Percentiles rank a stretch among this genome's conserved stretches.
phyloP scores from a whole-genome alignment of 2,797 vertebrate species.

The Enteromius thamalakanensis region DNA sequence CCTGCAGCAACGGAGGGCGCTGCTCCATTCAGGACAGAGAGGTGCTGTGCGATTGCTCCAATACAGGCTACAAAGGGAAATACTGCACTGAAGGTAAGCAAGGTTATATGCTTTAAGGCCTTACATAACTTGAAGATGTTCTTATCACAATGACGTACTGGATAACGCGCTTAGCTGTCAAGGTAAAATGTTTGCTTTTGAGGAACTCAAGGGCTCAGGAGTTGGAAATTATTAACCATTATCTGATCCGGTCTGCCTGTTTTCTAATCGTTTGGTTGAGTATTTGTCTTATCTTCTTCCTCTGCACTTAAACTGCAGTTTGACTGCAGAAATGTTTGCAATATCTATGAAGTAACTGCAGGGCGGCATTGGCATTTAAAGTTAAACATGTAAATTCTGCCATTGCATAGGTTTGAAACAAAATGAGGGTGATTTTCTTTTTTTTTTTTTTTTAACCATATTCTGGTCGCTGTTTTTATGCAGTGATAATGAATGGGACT shows the following conservation, averaged over 20 bases:
- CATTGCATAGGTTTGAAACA: background rate
- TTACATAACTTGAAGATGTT: background rate
- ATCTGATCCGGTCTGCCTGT: conserved; percentile 46
- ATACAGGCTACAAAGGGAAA: conserved; percentile 85
- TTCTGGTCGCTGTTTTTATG: background rate
- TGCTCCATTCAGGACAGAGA: conserved; percentile 82
- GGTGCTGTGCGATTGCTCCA: conserved; percentile 87
- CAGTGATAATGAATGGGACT: background rate
- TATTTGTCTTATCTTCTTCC: conserved; percentile 54
- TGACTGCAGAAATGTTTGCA: conserved; percentile 41
- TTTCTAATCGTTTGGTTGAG: conserved; percentile 55
- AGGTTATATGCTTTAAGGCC: conserved; percentile 11
- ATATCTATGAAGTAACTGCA: background rate
- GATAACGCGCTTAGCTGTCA: conserved; percentile 16
- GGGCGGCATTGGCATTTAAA: conserved; percentile 26
- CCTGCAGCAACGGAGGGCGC: conserved; percentile 84
- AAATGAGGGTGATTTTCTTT: background rate
- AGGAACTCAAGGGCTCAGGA: conserved; percentile 35
- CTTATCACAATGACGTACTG: conserved; percentile 1
- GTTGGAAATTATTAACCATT: conserved; percentile 48
- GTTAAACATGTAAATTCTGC: background rate
- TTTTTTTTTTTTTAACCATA: background rate
- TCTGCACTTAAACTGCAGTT: conserved; percentile 42
- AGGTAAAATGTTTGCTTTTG: conserved; percentile 52
- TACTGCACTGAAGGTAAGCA: conserved; percentile 92